phyloP scores from a whole-genome alignment of 2,113 vertebrate genomes.

The Vicugna pacos region DNA sequence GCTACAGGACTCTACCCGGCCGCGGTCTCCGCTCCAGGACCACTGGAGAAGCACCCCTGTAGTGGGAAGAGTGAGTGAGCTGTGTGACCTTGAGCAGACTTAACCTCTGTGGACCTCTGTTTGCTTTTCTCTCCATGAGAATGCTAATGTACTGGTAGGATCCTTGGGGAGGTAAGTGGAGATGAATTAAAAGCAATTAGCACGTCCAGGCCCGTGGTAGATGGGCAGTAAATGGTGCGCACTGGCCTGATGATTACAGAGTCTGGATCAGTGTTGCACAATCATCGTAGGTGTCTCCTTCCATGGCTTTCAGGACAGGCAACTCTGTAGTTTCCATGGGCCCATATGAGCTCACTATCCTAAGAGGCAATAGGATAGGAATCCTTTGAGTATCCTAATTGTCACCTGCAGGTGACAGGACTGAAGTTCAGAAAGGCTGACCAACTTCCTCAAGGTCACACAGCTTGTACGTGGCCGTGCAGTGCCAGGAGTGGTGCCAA shows the following conservation, averaged over 20 bases:
- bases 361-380: neutral
- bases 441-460: conserved; percentile 16
- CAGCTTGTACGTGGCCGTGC: neutral
- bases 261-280: neutral
- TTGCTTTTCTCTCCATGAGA: neutral
- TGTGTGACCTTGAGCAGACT: neutral
- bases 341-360: neutral
- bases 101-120: neutral
- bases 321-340: neutral
- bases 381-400: neutral
- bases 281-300: neutral
- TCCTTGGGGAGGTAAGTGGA: neutral
- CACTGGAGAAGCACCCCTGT: neutral
- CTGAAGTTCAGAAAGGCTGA: neutral
- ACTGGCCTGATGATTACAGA: neutral
- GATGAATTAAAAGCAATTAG: neutral
- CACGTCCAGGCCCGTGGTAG: no score
- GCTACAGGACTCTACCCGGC: neutral
- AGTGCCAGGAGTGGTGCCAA: no score
- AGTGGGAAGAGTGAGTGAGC: neutral
- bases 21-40: rapidly evolving
- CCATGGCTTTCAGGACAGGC: neutral
- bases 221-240: neutral
- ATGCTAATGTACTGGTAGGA: neutral
- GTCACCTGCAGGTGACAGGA: no score